Evolutionary conservation across 2,888 invertebrate species (phyloP), one percentile per base, ranked within the genome.

Genomic region (Dryobotodes eremita): DNA sequence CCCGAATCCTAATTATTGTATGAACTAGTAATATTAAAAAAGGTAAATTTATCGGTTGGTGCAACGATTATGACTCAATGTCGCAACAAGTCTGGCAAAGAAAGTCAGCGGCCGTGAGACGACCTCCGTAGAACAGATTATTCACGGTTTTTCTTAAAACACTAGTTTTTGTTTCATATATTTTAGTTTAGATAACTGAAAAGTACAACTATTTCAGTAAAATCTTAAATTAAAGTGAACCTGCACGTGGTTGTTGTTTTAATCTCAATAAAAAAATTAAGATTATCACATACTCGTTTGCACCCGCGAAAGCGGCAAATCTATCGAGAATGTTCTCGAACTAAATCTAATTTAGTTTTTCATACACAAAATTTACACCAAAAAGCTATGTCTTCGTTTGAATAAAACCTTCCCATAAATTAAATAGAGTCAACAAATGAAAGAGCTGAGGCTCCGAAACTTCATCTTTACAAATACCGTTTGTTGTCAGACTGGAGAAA

Each of bases 71-170:
- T 85, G 83, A 79, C 23, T 83, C 65, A 53, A 77, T 90, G 83
- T 90, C 82, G 89, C 88, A 90, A 90, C 80, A 26, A 71, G 26
- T 73, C 78, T 82, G 57, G 66, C 42, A 68, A 89, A 86, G 89
- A 90, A 88, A 91, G 86, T 79, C 75, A 80, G 75, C 71, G 86
- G 68, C 87, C 87, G 73, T 85, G 81, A 84, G 79, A 71, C 85
- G 88, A 89, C 90, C 91, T 90, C 88, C 82, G 76, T 57, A 64
- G 64, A 77, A 68, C 77, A 46, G 79, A 90, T 90, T 89, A 79
- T 75, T 70, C 70, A 91, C 86, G 86, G 88, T 88, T 90, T 88
- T 88, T 87, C 68, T 76, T 36, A 23, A 79, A 81, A 86, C 55
- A 76, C 61, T 72, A 59, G 62, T 65, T 85, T 73, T 74, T 59